Conservation (phyloP, 2,888 invertebrate genomes). For the Rhamnusium bicolor region DNA sequence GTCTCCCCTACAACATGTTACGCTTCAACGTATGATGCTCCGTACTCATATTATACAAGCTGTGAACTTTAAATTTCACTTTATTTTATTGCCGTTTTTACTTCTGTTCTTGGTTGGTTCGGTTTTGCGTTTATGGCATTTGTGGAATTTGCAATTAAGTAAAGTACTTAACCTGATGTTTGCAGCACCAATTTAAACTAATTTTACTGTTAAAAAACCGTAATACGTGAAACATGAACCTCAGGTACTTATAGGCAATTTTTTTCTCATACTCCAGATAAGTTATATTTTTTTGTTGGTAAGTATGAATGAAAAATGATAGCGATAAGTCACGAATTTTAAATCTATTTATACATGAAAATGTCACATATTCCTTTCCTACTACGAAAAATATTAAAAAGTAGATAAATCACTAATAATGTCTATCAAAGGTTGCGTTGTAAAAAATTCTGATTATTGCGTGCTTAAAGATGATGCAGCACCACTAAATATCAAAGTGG, state of each 20-base stretch:
- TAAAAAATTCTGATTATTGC: too few species aligned
- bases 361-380: too few species aligned
- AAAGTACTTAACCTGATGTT: slow-evolving; percentile 21
- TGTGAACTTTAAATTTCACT: slow-evolving; percentile 8
- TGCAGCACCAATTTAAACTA: slow-evolving; percentile 2
- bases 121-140: slow-evolving; percentile 13
- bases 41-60: neutral
- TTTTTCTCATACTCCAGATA: neutral
- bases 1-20: neutral
- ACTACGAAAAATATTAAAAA: too few species aligned
- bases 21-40: neutral
- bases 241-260: neutral
- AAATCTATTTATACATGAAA: too few species aligned
- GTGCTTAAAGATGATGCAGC: too few species aligned
- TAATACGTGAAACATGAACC: neutral
- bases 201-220: slow-evolving; percentile 3
- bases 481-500: too few species aligned
- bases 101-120: neutral
- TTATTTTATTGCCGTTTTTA: slow-evolving; percentile 22
- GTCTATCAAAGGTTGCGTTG: too few species aligned
- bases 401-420: too few species aligned
- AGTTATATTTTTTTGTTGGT: neutral
- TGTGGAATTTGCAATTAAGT: slow-evolving; percentile 26
- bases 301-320: too few species aligned
- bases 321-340: neutral